Evolutionary conservation across 2,888 invertebrate genomes (phyloP).

Genomic region (Dimorphilus gyrociliatus): DNA sequence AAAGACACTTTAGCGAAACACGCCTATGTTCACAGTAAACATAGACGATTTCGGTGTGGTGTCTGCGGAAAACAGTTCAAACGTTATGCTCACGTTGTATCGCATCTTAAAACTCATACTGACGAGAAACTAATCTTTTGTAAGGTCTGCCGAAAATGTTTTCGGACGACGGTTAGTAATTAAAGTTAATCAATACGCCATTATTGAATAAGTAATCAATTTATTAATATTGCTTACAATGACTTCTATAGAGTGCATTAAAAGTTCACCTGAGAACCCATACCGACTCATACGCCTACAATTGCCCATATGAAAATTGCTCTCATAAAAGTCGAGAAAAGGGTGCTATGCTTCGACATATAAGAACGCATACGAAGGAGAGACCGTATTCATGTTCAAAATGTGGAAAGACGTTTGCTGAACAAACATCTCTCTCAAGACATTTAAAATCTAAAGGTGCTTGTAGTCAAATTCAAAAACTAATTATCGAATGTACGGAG

Average conservation of each 20-base stretch:
- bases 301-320: constrained; percentile 24
- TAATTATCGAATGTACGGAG: too few species aligned
- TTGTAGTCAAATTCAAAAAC: too few species aligned
- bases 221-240: too few species aligned
- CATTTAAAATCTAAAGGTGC: constrained; percentile 34
- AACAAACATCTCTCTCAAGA: constrained; percentile 30
- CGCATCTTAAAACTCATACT: constrained; percentile 30
- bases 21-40: constrained; percentile 22
- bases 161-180: constrained; percentile 30
- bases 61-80: constrained; percentile 35
- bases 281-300: constrained; percentile 21
- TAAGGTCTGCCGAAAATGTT: constrained; percentile 23
- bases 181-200: too few species aligned
- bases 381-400: constrained; percentile 23
- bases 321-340: constrained; percentile 27
- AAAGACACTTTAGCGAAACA: constrained; percentile 29
- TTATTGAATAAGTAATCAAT: too few species aligned
- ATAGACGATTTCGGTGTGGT: constrained; percentile 30
- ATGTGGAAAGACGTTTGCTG: constrained; percentile 26
- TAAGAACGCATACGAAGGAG: constrained; percentile 30
- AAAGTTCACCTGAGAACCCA: constrained; percentile 33
- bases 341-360: constrained; percentile 28
- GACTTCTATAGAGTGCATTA: constrained; percentile 23
- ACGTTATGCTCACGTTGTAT: constrained; percentile 27
- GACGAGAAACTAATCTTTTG: constrained; percentile 24